Base-by-base conservation (phyloP, 1,140 invertebrate species). In the Mylabris phalerata region DNA sequence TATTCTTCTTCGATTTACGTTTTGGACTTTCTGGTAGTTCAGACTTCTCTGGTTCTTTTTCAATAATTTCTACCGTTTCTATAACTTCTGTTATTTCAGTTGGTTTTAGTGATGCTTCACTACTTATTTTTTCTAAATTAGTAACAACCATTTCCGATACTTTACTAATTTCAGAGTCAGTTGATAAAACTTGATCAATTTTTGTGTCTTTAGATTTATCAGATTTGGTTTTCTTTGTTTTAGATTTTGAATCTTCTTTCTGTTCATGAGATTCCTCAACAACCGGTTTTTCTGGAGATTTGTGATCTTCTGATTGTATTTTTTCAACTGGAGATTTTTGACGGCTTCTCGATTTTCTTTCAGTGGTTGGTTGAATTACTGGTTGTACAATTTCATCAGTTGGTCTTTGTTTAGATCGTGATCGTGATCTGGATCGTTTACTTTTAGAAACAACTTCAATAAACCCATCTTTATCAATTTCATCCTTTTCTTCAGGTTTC, bases 381-480 rank as follows among this genome's bases (percentile, higher is more conserved):
- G 48, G 24, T 69, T 48, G 40, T 64, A 57, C 52, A 5, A 46
- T 26, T 60, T 46, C 40, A 19, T 49, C 19, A 45, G 27, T 41
- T 19, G 9, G 1, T 51, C 24, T 45, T 26, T 62, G 44, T 41
- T 60, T 61, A 2, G 63, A 59, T 38, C 60, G 55, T 9, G 67
- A 68, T 19, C 58, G 58, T 44, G 64, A 64, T 55, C 75, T 65
- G 1, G 78, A 78, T 71, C 38, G 77, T 75, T 63, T 77, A 71
- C 45, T 77, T 57, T 59, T 5, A 51, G 52, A 19, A 65, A 24
- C 32, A 47, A 55, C 51, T 43, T 60, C 51, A 50, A 50, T 59
- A 50, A 67, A 67, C 49, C 77, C 79, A 65, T 82, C 77, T 46
- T 75, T 68, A 66, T 80, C 77, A 3, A 76, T 65, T 48, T 71